Conservation (phyloP, 2,113 vertebrate species). For the Anolis sagrei region DNA sequence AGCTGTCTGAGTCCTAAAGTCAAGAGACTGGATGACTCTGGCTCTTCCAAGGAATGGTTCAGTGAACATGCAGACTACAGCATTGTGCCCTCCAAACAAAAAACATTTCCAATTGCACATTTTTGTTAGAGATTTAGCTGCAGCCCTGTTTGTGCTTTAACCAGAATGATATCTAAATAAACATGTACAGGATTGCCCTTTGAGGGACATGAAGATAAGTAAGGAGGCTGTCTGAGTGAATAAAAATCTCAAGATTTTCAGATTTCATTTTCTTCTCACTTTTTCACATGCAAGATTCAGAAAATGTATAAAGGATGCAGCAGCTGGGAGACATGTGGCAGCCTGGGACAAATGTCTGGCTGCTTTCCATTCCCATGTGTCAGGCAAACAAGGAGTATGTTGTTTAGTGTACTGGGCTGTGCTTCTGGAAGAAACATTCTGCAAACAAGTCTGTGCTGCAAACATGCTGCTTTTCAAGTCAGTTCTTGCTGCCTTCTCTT, state of each 20-base stretch:
- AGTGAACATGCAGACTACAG: neutral
- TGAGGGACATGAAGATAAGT: neutral
- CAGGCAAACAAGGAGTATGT: neutral
- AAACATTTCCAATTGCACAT: neutral
- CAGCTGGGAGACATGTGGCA: neutral
- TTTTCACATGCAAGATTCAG: neutral
- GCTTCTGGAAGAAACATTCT: neutral
- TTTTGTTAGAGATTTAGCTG: neutral
- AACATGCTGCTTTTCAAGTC: neutral
- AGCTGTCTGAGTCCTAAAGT: neutral
- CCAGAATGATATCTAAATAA: neutral
- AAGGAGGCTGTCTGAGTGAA: neutral
- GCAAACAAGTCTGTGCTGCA: neutral
- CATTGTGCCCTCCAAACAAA: neutral
- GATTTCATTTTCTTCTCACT: neutral
- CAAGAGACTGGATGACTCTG: neutral
- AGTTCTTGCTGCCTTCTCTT: neutral
- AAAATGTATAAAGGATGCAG: neutral
- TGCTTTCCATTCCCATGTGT: neutral
- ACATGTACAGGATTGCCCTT: neutral
- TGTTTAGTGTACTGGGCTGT: neutral
- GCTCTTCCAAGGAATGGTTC: neutral
- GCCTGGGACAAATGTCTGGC: neutral
- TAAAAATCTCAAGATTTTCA: neutral
- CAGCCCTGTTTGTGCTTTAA: neutral